Base-by-base conservation (phyloP, 2,888 invertebrate species). In the Cantharis lateralis region DNA sequence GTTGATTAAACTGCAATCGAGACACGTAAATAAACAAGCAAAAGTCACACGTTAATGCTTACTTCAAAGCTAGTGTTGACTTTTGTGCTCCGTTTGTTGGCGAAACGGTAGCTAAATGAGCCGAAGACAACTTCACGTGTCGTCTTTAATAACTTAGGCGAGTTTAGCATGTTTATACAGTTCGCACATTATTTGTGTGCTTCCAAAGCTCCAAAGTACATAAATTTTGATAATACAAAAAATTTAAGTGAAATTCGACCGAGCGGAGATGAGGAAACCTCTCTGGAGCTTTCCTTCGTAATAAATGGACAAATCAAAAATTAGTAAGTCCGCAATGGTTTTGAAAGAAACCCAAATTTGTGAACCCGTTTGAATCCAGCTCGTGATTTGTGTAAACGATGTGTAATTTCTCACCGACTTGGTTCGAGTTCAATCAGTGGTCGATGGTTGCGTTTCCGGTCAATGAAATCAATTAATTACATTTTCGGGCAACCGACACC, bases 391-490 rank as follows among this genome's bases (percentile, higher is more conserved):
- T 66, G 64, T 24, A 66, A 66, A 66, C 24, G 64, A 66, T 20
- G 64, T 66, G 64, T 66, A 66, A 66, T 66, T 66, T 66, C 64
- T 20, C 18, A 20, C 64, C 24, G 24, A 24, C 64, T 66, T 78
- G 80, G 80, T 72, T 82, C 81, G 81, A 83, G 82, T 80, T 80
- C 80, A 80, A 80, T 80, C 79, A 80, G 70, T 77, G 79, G 72
- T 72, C 80, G 81, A 82, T 82, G 82, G 84, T 80, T 82, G 79
- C 82, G 83, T 82, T 84, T 84, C 83, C 83, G 81, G 78, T 80
- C 82, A 83, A 84, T 83, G 83, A 84, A 84, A 83, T 84, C 84
- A 84, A 84, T 48, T 48, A 48, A 48, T 84, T 83, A 82, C 83
- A 81, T 83, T 83, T 84, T 83, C 83, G 82, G 83, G 82, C 83